Conservation (phyloP, 2,797 vertebrate genomes). For the Syndactyla subalaris region DNA sequence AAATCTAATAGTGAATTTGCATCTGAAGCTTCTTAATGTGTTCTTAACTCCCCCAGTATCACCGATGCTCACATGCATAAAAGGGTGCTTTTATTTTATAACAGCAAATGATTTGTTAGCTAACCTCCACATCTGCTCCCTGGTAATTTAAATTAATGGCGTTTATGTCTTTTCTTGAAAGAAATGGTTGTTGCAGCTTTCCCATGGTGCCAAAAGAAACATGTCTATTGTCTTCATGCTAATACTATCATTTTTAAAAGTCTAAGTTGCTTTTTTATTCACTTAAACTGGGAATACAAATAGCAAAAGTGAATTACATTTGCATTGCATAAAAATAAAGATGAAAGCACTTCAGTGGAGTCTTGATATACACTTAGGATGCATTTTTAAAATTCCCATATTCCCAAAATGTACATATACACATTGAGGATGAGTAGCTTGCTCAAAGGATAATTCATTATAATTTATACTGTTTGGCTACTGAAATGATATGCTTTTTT, state of each 20-base stretch:
- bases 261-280: not conserved
- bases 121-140: not conserved
- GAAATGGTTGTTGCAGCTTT: not conserved
- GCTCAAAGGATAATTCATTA: not conserved
- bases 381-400: not conserved
- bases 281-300: not conserved
- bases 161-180: not conserved
- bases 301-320: not conserved
- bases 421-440: not conserved
- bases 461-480: constrained; percentile 4
- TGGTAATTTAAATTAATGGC: not conserved
- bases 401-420: not conserved
- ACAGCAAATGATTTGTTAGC: not conserved
- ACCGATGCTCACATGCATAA: not conserved
- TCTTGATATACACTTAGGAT: not conserved
- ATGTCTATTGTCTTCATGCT: not conserved
- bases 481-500: not conserved
- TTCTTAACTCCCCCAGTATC: not conserved
- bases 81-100: not conserved
- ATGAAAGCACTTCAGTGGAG: not conserved
- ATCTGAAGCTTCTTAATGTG: not conserved
- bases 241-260: not conserved
- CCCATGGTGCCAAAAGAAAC: not conserved
- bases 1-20: not conserved
- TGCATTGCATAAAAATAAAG: constrained; percentile 13